Base-by-base conservation (phyloP, 1,140 invertebrate species). In the Drosophila lini region DNA sequence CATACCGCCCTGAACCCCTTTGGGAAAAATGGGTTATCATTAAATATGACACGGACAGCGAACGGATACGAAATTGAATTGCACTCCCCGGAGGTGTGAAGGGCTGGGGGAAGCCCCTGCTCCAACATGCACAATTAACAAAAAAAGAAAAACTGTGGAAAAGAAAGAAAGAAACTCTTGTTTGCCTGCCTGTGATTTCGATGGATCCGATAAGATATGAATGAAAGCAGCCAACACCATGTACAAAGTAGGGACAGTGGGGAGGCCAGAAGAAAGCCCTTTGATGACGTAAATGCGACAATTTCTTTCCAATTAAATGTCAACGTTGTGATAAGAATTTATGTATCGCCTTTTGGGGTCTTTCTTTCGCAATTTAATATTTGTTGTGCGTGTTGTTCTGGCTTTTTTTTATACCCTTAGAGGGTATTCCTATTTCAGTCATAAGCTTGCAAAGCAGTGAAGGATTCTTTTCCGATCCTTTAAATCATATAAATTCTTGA, bases 11-110 rank as follows among this genome's bases (percentile, higher is more conserved):
- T 57, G 32, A 38, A 65, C 74, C 70, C 56, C 81, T 55, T 81
- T 53, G 40, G 41, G 47, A 56, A 63, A 84, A 80, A 84, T 84
- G 81, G 81, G 81, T 83, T 83, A 83, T 83, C 81, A 83, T 77
- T 63, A 70, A 65, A 75, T 65, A 78, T 75, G 62, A 80, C 77
- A 67, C 77, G 79, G 48, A 28, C 68, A 16, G 64, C 34, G 15
- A 71, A 70, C 64, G 41, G 41, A 71, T 45, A 44, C 65, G 31
- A 55, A 71, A 71, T 71, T 59, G 50, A 71, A 71, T 71, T 47
- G 68, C 68, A 69, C 64, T 70, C 13, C 34, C 15, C 44, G 13
- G 34, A 83, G 80, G 75, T 82, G 80, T 70, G 64, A 59, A 48
- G 68, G 42, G 62, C 59, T 10, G 59, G 19, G 44, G 31, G 5